Conservation (phyloP, 92 coral and sea anemone genomes). For the Diadumene lineata region DNA sequence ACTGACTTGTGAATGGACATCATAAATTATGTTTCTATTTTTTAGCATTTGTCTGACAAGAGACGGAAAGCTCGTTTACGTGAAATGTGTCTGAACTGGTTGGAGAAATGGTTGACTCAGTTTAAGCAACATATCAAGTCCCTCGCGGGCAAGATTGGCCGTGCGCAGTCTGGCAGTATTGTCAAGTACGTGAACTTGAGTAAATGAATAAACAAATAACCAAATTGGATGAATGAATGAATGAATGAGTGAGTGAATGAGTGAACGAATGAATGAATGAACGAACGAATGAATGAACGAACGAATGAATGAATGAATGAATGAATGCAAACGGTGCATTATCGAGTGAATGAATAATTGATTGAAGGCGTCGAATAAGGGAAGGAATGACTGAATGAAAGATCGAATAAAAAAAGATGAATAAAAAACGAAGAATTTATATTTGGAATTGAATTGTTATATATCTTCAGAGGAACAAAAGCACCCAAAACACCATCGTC, state of each 20-base stretch:
- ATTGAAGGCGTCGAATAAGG: no score
- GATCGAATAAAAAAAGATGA: no score
- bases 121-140: slow-evolving; percentile 88
- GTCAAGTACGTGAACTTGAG: slow-evolving; percentile 67
- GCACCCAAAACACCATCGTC: slow-evolving; percentile 81
- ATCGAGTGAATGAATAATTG: no score
- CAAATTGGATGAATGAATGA: no score
- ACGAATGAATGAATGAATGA: not conserved
- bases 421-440: no score
- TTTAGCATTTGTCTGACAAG: slow-evolving; percentile 68
- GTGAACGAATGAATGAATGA: no score
- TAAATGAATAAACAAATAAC: no score
- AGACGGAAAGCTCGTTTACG: slow-evolving; percentile 73
- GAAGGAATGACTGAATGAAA: no score
- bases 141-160: slow-evolving; percentile 91
- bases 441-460: no score
- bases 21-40: not conserved
- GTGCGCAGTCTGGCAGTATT: slow-evolving; percentile 92
- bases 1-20: not conserved
- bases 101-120: slow-evolving; percentile 85
- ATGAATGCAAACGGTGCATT: no score
- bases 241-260: no score
- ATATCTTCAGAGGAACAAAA: slow-evolving; percentile 80
- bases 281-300: no score
- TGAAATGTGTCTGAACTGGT: slow-evolving; percentile 81